phyloP scores from a whole-genome alignment of 1,140 invertebrate species.

The Teleogryllus occipitalis region DNA sequence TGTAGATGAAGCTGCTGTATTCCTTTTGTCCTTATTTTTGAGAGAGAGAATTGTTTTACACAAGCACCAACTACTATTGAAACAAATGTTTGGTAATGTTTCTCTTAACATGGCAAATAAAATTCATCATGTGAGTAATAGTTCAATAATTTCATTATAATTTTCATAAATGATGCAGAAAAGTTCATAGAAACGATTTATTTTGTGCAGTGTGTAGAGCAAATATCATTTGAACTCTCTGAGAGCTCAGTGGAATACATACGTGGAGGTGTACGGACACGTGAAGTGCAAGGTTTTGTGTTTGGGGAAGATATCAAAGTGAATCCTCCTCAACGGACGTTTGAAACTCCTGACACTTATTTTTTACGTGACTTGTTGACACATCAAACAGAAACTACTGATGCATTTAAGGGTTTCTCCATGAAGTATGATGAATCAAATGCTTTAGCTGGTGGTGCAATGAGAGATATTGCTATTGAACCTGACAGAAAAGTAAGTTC shows the following conservation, averaged over 20 bases:
- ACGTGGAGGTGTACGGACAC: neutral
- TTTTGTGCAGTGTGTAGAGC: conserved; percentile 13
- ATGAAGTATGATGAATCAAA: conserved; percentile 14
- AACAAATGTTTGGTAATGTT: conserved; percentile 46
- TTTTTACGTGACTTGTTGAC: conserved; percentile 6
- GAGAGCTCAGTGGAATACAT: conserved; percentile 12
- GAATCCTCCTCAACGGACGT: neutral
- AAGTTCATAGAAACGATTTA: neutral
- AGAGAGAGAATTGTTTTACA: conserved; percentile 47
- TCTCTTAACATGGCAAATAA: conserved; percentile 39
- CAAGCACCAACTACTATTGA: conserved; percentile 42
- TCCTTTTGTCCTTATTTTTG: conserved; percentile 51
- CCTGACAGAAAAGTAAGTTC: too few relatives aligned
- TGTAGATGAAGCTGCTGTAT: conserved; percentile 52
- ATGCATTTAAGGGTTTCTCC: conserved; percentile 14
- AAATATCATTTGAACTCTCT: conserved; percentile 8
- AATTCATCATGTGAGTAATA: conserved; percentile 24
- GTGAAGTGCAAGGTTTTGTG: neutral
- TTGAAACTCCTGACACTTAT: neutral
- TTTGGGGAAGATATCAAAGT: conserved; percentile 11
- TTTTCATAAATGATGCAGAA: neutral
- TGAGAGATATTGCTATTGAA: neutral
- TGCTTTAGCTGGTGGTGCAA: neutral
- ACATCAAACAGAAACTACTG: neutral
- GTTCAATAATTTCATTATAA: neutral